Conservation (phyloP, 2,113 vertebrate genomes). For the Beaufortia kweichowensis region DNA sequence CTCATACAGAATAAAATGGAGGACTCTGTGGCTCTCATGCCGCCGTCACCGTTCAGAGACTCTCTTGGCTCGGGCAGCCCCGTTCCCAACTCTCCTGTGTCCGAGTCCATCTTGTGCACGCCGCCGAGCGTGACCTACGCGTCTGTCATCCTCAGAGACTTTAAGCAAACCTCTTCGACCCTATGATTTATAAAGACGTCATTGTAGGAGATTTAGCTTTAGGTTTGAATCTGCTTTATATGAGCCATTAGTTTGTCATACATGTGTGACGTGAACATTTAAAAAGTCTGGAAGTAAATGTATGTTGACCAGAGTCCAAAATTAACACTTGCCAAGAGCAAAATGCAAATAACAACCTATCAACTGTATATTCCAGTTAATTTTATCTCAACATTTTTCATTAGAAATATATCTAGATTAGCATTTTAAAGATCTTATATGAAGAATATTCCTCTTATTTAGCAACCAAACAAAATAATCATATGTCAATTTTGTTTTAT, state of each 20-base stretch:
- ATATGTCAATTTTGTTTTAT: too few species aligned
- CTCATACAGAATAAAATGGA: slow-evolving; percentile 77
- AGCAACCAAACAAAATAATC: too few species aligned
- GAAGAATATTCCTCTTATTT: too few species aligned
- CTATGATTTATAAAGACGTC: slow-evolving; percentile 74
- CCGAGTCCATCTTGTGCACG: slow-evolving; percentile 88
- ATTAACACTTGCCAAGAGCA: neutral
- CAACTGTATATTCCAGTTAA: neutral
- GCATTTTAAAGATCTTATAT: too few species aligned
- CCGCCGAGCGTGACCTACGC: slow-evolving; percentile 84
- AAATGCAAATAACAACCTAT: too few species aligned
- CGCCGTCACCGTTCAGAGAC: slow-evolving; percentile 94
- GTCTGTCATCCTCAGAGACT: slow-evolving; percentile 89
- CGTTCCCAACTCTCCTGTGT: slow-evolving; percentile 85
- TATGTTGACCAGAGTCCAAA: slow-evolving; percentile 25
- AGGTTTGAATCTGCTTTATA: neutral
- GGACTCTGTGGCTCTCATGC: slow-evolving; percentile 86
- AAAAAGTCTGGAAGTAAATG: neutral
- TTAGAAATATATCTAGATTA: too few species aligned
- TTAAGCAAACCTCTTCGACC: slow-evolving; percentile 94
- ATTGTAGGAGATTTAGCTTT: neutral
- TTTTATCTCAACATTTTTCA: neutral
- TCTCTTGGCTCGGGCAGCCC: slow-evolving; percentile 80
- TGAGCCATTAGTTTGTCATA: neutral
- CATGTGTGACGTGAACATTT: neutral